Evolutionary conservation across 2,888 invertebrate species (phyloP).

Genomic region (Papilio gigon): DNA sequence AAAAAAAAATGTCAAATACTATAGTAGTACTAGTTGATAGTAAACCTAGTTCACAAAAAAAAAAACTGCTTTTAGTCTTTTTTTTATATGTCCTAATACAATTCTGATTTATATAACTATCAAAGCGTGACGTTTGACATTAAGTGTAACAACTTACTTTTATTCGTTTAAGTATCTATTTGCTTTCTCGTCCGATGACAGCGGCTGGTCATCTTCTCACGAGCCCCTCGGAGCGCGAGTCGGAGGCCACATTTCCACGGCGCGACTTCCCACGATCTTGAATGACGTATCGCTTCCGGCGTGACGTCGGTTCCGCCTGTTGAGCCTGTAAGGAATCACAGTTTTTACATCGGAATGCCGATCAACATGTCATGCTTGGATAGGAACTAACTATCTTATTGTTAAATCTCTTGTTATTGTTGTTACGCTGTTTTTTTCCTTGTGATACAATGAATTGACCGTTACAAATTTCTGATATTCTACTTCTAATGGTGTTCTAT

Average conservation of each 20-base stretch:
- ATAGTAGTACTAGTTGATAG: no score
- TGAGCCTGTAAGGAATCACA: constrained; percentile 18
- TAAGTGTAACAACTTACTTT: constrained; percentile 30
- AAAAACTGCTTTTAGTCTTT: no score
- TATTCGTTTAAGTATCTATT: constrained; percentile 13
- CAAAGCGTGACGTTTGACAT: constrained; percentile 17
- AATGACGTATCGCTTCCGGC: constrained; percentile 18
- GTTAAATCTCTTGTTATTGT: constrained; percentile 1
- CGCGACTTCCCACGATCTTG: constrained; percentile 31
- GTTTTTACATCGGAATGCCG: constrained; percentile 23
- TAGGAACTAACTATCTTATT: constrained; percentile 12
- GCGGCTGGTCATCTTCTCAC: constrained; percentile 22
- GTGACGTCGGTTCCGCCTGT: constrained; percentile 27
- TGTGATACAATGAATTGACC: constrained; percentile 2
- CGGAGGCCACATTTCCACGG: constrained; percentile 20
- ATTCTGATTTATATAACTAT: neutral
- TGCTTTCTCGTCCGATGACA: constrained; percentile 12
- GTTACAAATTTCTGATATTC: constrained; percentile 1
- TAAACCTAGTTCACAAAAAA: no score
- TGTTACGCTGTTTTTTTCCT: constrained; percentile 1
- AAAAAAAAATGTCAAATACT: no score
- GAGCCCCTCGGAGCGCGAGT: neutral
- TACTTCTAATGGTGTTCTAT: no score
- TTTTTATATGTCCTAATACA: neutral
- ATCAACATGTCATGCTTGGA: constrained; percentile 7